These are phyloP conservation scores for Mimas tiliae DNA, from an alignment of 2,888 invertebrate genomes.

Conservation along the genomic window DNA sequence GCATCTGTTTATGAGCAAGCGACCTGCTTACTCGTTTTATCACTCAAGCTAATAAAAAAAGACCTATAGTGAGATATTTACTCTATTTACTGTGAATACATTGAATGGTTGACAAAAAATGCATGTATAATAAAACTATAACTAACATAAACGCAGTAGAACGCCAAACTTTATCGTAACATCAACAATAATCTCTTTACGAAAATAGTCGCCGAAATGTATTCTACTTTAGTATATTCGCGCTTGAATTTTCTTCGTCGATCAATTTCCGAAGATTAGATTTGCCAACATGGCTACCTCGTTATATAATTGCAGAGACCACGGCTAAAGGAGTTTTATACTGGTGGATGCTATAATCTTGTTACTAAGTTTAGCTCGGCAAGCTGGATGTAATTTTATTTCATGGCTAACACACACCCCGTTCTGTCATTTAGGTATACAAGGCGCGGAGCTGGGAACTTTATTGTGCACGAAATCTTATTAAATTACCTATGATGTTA, in stretches of 20 bases:
- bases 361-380: constrained; percentile 17
- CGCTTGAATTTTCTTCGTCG: not conserved
- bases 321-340: constrained; percentile 3
- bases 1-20: too few relatives aligned
- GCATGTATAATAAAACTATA: too few relatives aligned
- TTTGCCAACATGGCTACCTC: not conserved
- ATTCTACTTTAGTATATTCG: not conserved
- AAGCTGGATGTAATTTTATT: constrained; percentile 22
- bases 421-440: constrained; percentile 1
- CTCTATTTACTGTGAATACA: too few relatives aligned
- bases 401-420: not conserved
- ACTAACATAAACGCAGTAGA: too few relatives aligned
- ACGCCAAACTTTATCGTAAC: too few relatives aligned
- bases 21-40: too few relatives aligned
- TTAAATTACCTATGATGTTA: too few relatives aligned
- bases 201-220: too few relatives aligned
- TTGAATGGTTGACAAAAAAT: too few relatives aligned
- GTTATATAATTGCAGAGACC: constrained; percentile 5
- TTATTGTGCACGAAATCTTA: not conserved
- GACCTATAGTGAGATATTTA: too few relatives aligned
- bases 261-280: constrained; percentile 9
- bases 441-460: constrained; percentile 1
- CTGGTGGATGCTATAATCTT: constrained; percentile 14
- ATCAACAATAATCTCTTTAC: too few relatives aligned
- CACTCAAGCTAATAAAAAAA: too few relatives aligned